Conservation (phyloP, 2,113 vertebrate genomes). For the Silurus glanis region DNA sequence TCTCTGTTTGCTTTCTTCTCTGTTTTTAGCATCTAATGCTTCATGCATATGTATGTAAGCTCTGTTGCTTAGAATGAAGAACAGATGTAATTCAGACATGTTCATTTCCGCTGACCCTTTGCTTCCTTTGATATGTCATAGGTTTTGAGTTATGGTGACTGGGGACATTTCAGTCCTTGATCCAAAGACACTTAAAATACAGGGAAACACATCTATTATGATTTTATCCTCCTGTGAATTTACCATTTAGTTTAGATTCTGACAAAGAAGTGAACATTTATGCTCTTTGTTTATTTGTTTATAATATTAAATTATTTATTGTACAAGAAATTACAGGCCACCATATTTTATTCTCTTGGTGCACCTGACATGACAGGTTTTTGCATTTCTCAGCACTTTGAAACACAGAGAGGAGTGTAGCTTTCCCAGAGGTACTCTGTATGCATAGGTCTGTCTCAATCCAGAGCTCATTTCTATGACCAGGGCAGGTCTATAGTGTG, state of each 20-base stretch:
- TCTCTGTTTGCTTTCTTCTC: slow-evolving; percentile 66
- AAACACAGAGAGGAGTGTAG: slow-evolving; percentile 29
- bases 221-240: slow-evolving; percentile 1
- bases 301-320: slow-evolving; percentile 23
- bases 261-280: slow-evolving; percentile 16
- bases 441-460: slow-evolving; percentile 48
- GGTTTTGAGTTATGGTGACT: slow-evolving; percentile 29
- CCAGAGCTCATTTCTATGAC: slow-evolving; percentile 33
- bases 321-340: slow-evolving; percentile 33
- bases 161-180: slow-evolving; percentile 15
- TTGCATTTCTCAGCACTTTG: slow-evolving; percentile 47
- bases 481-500: slow-evolving; percentile 15
- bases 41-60: slow-evolving; percentile 53
- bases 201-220: not conserved
- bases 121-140: slow-evolving; percentile 18
- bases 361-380: slow-evolving; percentile 45
- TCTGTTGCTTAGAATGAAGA: slow-evolving; percentile 45
- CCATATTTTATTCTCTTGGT: slow-evolving; percentile 38
- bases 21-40: slow-evolving; percentile 44
- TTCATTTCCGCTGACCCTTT: slow-evolving; percentile 46
- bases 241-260: not conserved
- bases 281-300: slow-evolving; percentile 30
- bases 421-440: slow-evolving; percentile 46
- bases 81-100: slow-evolving; percentile 32
- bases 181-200: slow-evolving; percentile 1